These are phyloP conservation scores for Dolichoris vasculosae DNA, from an alignment of 1,140 invertebrate genomes.

Conservation along the genomic window DNA sequence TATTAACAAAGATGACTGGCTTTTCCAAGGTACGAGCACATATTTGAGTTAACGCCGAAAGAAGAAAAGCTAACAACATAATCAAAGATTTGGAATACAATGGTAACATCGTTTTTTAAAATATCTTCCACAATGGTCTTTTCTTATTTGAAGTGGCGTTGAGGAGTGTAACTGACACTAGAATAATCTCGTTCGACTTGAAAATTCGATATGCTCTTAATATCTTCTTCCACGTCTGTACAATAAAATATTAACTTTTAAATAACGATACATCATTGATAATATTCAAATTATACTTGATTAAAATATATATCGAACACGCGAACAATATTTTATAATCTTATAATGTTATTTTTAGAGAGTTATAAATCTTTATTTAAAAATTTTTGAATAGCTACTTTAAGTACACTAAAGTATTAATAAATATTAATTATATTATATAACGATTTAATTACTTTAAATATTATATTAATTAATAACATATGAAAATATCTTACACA, in stretches of 20 bases:
- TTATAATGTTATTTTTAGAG: too few relatives aligned
- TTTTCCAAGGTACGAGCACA: not conserved
- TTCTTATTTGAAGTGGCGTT: not conserved
- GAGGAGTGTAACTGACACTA: not conserved
- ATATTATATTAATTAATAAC: too few relatives aligned
- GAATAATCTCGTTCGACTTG: not conserved
- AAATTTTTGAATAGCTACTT: too few relatives aligned
- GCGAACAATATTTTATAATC: too few relatives aligned
- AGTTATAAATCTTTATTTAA: too few relatives aligned
- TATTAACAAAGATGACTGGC: not conserved
- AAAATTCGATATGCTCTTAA: not conserved
- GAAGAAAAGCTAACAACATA: not conserved
- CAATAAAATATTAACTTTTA: not conserved
- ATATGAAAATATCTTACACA: too few relatives aligned
- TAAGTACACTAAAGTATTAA: too few relatives aligned
- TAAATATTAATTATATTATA: too few relatives aligned
- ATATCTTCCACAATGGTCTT: not conserved
- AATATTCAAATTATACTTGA: too few relatives aligned
- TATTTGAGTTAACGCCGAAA: not conserved
- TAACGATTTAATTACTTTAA: too few relatives aligned
- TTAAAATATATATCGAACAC: too few relatives aligned
- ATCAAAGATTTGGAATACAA: not conserved
- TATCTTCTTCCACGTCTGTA: not conserved
- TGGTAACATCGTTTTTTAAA: not conserved
- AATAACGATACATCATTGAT: too few relatives aligned